Conservation (phyloP, 1,140 invertebrate genomes). For the Harpegnathos saltator region DNA sequence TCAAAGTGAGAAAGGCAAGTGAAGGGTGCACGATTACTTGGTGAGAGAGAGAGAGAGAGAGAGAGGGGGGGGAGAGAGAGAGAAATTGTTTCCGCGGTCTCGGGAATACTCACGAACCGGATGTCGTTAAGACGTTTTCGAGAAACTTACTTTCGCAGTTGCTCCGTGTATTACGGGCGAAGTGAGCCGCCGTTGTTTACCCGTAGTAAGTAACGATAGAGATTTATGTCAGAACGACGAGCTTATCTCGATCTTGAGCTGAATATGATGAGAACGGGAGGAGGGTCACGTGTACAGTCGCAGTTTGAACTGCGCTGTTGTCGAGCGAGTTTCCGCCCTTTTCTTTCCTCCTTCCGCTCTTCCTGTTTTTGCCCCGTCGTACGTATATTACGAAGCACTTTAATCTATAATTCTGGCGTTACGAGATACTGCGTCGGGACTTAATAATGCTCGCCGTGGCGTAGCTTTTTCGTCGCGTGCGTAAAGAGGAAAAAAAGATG, state of each 20-base stretch:
- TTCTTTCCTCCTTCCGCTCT: too few species aligned
- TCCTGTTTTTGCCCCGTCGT: background rate
- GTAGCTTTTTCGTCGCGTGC: too few species aligned
- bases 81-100: too few species aligned
- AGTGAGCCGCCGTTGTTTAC: background rate
- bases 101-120: background rate
- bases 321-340: constrained; percentile 10
- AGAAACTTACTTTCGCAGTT: background rate
- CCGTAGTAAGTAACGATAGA: constrained; percentile 4
- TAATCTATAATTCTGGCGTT: constrained; percentile 29
- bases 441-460: too few species aligned
- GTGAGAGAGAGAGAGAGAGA: too few species aligned
- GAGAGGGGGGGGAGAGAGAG: too few species aligned
- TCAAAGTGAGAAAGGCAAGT: too few species aligned
- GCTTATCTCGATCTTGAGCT: constrained; percentile 32
- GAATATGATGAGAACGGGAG: constrained; percentile 9
- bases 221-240: constrained; percentile 40
- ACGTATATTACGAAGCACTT: constrained; percentile 27
- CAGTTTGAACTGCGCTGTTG: constrained; percentile 1
- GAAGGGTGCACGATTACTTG: too few species aligned
- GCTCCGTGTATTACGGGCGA: background rate
- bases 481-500: too few species aligned
- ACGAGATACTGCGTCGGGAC: background rate
- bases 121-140: background rate
- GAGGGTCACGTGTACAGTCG: background rate